Conservation (phyloP, 2,888 invertebrate genomes). For the Hydriomena furcata region DNA sequence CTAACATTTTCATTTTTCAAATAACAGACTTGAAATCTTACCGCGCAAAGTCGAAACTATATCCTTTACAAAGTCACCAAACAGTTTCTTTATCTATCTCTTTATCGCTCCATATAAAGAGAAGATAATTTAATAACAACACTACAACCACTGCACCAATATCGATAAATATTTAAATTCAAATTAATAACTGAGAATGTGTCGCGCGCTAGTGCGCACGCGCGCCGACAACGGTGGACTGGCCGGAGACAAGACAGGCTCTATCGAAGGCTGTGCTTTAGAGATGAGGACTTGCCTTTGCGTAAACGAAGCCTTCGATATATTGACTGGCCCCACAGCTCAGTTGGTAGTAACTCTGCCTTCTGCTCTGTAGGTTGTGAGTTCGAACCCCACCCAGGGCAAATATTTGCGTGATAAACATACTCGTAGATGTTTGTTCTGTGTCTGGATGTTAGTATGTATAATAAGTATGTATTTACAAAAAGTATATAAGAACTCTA, state of each 20-base stretch:
- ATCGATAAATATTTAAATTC: constrained; percentile 32
- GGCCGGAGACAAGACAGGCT: constrained; percentile 52
- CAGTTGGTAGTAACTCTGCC: no score
- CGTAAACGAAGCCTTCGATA: constrained; percentile 44
- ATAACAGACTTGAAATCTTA: constrained; percentile 42
- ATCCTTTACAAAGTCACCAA: constrained; percentile 51
- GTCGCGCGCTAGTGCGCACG: constrained; percentile 66
- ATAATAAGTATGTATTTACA: no score
- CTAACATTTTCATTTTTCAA: constrained; percentile 26
- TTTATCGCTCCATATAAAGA: constrained; percentile 72
- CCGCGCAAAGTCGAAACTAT: constrained; percentile 45
- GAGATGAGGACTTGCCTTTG: constrained; percentile 51
- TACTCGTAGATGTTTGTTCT: no score
- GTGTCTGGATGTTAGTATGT: no score
- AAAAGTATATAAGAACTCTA: no score
- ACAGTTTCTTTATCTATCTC: constrained; percentile 62
- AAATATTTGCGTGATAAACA: no score
- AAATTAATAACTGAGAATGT: constrained; percentile 35
- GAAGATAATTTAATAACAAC: constrained; percentile 58
- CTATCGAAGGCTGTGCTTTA: constrained; percentile 56
- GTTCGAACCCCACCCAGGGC: no score
- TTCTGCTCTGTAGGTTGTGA: no score
- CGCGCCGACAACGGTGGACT: constrained; percentile 66
- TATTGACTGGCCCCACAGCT: no score
- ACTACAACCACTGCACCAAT: constrained; percentile 51